A percentile compares a stretch with the other conserved stretches of the same genome.
phyloP scores from a whole-genome alignment of 2,888 invertebrate species.

The Papilio demoleus region DNA sequence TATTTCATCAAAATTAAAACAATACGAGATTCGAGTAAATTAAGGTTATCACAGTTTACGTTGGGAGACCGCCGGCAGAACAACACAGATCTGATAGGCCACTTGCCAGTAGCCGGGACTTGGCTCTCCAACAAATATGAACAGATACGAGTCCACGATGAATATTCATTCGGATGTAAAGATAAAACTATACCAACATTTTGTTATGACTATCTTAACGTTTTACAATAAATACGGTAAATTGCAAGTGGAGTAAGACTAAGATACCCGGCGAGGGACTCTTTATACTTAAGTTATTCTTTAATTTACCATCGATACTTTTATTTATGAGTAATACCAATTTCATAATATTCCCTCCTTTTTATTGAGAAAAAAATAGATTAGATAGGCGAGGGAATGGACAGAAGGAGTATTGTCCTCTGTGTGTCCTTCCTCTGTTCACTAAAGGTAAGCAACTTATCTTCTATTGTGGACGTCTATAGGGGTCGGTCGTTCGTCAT shows the following conservation, averaged over 20 bases:
- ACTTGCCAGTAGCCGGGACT: slow-evolving; percentile 68
- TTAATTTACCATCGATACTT: background rate
- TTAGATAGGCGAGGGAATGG: no score
- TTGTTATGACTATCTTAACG: slow-evolving; percentile 26
- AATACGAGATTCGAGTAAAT: slow-evolving; percentile 65
- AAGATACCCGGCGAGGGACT: background rate
- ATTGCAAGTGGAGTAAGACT: background rate
- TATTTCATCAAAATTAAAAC: slow-evolving; percentile 47
- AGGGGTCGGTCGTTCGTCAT: no score
- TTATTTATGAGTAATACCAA: no score
- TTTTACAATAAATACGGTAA: slow-evolving; percentile 5
- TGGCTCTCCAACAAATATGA: slow-evolving; percentile 61
- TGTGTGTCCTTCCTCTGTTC: no score
- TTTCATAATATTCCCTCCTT: no score
- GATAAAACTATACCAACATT: slow-evolving; percentile 43
- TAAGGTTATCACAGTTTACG: slow-evolving; percentile 68
- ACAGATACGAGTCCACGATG: slow-evolving; percentile 46
- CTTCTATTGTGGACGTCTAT: no score
- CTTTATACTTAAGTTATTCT: background rate
- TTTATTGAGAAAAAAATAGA: no score
- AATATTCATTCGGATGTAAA: slow-evolving; percentile 44
- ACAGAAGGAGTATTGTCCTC: no score
- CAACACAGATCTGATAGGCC: slow-evolving; percentile 68
- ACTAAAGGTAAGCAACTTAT: no score
- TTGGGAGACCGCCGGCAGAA: slow-evolving; percentile 50